Evolutionary conservation across 2,888 invertebrate species (phyloP).

Genomic region (Gibbula magus): DNA sequence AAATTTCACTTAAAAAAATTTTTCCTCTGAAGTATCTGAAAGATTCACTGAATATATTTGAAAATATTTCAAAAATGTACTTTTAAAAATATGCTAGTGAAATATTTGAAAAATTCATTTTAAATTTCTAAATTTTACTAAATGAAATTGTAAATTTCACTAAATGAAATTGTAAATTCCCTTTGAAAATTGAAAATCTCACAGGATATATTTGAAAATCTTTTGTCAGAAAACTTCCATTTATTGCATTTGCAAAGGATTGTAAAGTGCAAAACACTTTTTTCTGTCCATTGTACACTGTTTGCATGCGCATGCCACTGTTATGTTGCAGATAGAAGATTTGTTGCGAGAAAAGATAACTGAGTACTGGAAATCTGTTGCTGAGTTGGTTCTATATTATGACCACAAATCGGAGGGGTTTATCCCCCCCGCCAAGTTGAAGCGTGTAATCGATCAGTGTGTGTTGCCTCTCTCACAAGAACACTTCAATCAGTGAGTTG

Average conservation of each 20-base stretch:
- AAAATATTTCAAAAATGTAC: too few species aligned
- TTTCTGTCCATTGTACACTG: too few species aligned
- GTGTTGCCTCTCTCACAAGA: conserved; percentile 68
- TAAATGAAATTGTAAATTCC: background rate
- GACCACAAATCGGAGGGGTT: conserved; percentile 60
- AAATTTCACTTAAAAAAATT: background rate
- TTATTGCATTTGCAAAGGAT: too few species aligned
- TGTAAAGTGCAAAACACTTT: too few species aligned
- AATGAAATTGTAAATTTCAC: background rate
- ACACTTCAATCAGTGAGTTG: conserved; percentile 67
- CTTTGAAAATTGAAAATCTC: too few species aligned
- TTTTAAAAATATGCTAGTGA: too few species aligned
- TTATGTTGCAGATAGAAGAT: conserved; percentile 64
- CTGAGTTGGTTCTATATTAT: conserved; percentile 58
- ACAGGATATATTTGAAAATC: too few species aligned
- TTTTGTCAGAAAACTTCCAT: too few species aligned
- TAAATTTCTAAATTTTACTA: background rate
- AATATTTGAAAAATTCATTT: background rate
- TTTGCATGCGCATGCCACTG: too few species aligned
- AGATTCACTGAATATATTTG: too few species aligned
- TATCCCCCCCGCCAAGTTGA: conserved; percentile 61
- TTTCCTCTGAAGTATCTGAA: too few species aligned
- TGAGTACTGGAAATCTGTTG: conserved; percentile 69
- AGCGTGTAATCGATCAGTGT: conserved; percentile 65
- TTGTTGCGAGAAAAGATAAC: conserved; percentile 69